Percentiles rank a stretch among this genome's conserved stretches.
phyloP scores from a whole-genome alignment of 37 sponge, comb jelly and placozoan species.

The Hexactinellida sp. region DNA sequence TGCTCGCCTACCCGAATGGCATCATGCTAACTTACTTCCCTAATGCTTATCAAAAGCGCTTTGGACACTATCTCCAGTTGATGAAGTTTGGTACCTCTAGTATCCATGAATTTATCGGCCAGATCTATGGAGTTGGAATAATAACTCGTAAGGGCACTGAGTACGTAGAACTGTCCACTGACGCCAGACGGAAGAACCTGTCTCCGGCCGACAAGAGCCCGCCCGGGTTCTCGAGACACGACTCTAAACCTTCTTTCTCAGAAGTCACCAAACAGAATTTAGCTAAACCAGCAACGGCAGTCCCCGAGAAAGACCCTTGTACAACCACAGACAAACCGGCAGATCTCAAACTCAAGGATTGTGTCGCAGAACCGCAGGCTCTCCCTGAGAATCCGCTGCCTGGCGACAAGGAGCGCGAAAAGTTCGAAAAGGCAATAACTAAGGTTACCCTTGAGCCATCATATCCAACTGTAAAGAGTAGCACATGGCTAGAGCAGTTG shows the following conservation, averaged over 20 bases:
- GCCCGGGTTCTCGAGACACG: neutral
- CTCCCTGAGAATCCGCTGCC: neutral
- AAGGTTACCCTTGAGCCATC: neutral
- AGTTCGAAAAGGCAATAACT: neutral
- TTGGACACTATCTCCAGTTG: neutral
- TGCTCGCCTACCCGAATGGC: neutral
- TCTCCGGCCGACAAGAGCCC: neutral
- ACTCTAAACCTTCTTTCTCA: neutral
- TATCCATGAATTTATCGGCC: neutral
- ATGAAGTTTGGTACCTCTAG: neutral
- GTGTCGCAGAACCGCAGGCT: neutral
- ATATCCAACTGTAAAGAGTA: neutral
- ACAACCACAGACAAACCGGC: neutral
- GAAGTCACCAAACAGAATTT: neutral
- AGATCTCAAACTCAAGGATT: neutral
- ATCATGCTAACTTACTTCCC: neutral
- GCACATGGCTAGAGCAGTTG: neutral
- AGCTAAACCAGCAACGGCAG: neutral
- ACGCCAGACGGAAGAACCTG: neutral
- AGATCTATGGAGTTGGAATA: neutral
- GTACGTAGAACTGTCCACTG: neutral
- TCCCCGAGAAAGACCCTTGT: neutral
- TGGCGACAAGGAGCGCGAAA: neutral
- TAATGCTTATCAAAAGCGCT: conserved; percentile 1
- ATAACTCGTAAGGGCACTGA: neutral